These are phyloP conservation scores for Erpetoichthys calabaricus DNA, from an alignment of 2,797 vertebrate genomes.

Conservation along the genomic window DNA sequence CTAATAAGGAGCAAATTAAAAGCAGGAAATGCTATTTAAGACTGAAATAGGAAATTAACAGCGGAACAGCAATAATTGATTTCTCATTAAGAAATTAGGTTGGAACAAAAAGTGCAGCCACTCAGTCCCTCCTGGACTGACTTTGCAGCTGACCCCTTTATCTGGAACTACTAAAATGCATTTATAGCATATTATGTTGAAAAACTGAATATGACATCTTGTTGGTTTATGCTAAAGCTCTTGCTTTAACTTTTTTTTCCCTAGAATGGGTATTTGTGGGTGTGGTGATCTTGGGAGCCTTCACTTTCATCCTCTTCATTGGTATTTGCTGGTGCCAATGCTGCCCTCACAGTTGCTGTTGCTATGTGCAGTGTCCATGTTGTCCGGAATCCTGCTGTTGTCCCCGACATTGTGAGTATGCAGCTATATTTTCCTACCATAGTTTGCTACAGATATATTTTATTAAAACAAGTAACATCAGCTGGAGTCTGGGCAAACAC, in stretches of 20 bases:
- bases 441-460: conserved; percentile 2
- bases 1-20: too few species aligned
- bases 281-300: conserved; percentile 64
- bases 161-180: too few species aligned
- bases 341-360: conserved; percentile 93
- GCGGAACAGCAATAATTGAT: too few species aligned
- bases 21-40: too few species aligned
- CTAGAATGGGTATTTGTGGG: conserved; percentile 90
- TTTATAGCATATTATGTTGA: too few species aligned
- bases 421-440: conserved; percentile 19
- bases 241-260: conserved; percentile 23
- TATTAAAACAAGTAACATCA: too few species aligned
- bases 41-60: too few species aligned
- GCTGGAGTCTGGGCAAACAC: too few species aligned
- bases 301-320: conserved; percentile 73
- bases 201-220: background rate
- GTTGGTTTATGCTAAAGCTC: conserved; percentile 7
- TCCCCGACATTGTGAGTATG: conserved; percentile 75
- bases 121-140: too few species aligned
- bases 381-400: conserved; percentile 93
- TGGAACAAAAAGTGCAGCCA: too few species aligned
- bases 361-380: conserved; percentile 89
- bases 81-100: too few species aligned
- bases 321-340: conserved; percentile 97
- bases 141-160: too few species aligned